Base-by-base conservation (phyloP, 2,113 vertebrate species). In the Carollia perspicillata region DNA sequence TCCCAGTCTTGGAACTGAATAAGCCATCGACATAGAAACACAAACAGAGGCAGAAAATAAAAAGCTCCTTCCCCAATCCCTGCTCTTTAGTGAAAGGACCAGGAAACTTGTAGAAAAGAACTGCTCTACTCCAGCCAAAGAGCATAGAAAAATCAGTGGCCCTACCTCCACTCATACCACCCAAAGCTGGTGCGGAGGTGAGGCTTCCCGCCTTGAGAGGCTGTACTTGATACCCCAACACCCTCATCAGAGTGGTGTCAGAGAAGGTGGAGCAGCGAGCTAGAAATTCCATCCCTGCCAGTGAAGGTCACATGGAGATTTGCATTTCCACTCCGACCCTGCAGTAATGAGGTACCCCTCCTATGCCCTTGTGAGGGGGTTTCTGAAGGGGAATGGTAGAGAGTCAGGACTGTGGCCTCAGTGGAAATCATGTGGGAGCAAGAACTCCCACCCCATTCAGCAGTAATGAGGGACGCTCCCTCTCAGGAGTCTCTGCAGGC, bases 301-400 rank as follows among this genome's bases (percentile, higher is more conserved):
- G n/a, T 22, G 23, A 8, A 51, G 49, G 79, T 17, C 18, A 74
- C 1, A 1, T 5, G 12, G 33, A 3, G 3, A 3, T 40, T 35
- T 33, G 5, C 14, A 37, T 63, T 60, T 30, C 40, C 0, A 11
- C 10, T 7, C 7, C 1, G 2, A 55, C 4, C 6, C 7, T 7
- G 60, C 33, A 28, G 66, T 69, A 60, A 60, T 17, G 40, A 47
- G 42, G 16, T 5, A 9, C 3, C 3, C 2, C 22, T 77, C 3
- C 9, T 16, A 17, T 7, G 35, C 8, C 9, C n/a, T 12, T 26
- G 28, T 86, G 17, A 55, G 33, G 1, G 30, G 18, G 4, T 53
- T 8, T 60, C 26, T 16, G 3, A 77, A 4, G 16, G 44, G 16
- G 40, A 40, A 3, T 37, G 11, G 1, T 17, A 12, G 16, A 71